Evolutionary conservation across 2,888 invertebrate genomes (phyloP).

Genomic region (Tromatobia lineatoria): DNA sequence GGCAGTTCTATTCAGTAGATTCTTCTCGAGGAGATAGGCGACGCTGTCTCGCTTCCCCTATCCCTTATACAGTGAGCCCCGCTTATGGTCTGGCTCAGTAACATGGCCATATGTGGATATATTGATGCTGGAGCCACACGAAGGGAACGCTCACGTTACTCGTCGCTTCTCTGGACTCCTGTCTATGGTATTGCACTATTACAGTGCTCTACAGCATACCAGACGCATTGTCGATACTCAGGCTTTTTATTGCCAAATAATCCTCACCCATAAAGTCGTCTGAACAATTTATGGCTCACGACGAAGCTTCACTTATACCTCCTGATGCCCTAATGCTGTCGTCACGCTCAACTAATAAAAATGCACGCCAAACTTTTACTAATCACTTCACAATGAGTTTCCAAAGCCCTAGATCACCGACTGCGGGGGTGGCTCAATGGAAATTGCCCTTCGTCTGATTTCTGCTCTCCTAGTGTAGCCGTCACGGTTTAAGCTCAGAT

Average conservation of each 20-base stretch:
- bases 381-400: neutral
- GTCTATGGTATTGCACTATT: slow-evolving; percentile 8
- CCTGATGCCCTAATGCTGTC: slow-evolving; percentile 71
- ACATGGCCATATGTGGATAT: slow-evolving; percentile 5
- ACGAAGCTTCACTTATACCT: slow-evolving; percentile 24
- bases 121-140: slow-evolving; percentile 14
- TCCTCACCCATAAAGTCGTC: neutral
- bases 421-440: slow-evolving; percentile 38
- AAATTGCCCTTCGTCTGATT: slow-evolving; percentile 31
- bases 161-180: slow-evolving; percentile 64
- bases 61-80: slow-evolving; percentile 16
- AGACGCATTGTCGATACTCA: neutral
- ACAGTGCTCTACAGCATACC: neutral
- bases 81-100: neutral
- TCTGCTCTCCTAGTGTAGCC: slow-evolving; percentile 73
- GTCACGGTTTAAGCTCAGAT: slow-evolving; percentile 72
- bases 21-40: slow-evolving; percentile 59
- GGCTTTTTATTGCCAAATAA: neutral
- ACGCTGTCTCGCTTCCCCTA: slow-evolving; percentile 30
- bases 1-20: slow-evolving; percentile 77
- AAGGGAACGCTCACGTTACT: slow-evolving; percentile 25
- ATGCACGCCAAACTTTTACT: slow-evolving; percentile 59
- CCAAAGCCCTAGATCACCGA: neutral
- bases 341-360: slow-evolving; percentile 73
- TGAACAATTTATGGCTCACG: neutral